phyloP scores from a whole-genome alignment of 2,888 invertebrate species.

The Lacanobia wlatinum region DNA sequence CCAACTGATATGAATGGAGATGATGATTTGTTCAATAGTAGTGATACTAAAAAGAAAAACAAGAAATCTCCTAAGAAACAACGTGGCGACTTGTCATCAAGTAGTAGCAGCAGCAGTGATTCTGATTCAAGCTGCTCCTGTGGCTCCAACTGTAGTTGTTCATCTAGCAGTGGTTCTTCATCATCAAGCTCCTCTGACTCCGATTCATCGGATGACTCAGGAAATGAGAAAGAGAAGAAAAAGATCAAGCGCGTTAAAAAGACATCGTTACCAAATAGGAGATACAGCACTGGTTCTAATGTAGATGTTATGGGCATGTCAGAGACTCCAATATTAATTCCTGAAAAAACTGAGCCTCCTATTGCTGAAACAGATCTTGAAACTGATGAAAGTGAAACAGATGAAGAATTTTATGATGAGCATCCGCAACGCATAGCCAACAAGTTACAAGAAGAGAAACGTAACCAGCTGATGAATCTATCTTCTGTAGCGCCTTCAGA shows the following conservation, averaged over 20 bases:
- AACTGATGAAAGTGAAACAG: slow-evolving; percentile 96
- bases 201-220: slow-evolving; percentile 85
- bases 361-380: slow-evolving; percentile 96
- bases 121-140: slow-evolving; percentile 95
- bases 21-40: slow-evolving; percentile 82
- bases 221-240: slow-evolving; percentile 85
- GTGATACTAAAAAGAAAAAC: slow-evolving; percentile 84
- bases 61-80: slow-evolving; percentile 88
- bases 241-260: slow-evolving; percentile 80
- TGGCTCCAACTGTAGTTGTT: slow-evolving; percentile 96
- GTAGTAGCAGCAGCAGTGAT: slow-evolving; percentile 94
- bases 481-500: slow-evolving; percentile 92
- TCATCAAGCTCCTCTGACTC: slow-evolving; percentile 91
- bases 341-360: slow-evolving; percentile 90
- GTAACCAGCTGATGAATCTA: slow-evolving; percentile 92
- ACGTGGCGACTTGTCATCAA: slow-evolving; percentile 91
- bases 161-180: slow-evolving; percentile 93
- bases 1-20: slow-evolving; percentile 86
- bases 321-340: slow-evolving; percentile 85
- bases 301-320: slow-evolving; percentile 90
- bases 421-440: slow-evolving; percentile 94
- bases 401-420: slow-evolving; percentile 97
- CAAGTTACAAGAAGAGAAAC: slow-evolving; percentile 94
- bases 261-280: slow-evolving; percentile 78
- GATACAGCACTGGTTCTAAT: slow-evolving; percentile 88